Base-by-base conservation (phyloP, 2,113 vertebrate genomes). In the Gobiocypris rarus region DNA sequence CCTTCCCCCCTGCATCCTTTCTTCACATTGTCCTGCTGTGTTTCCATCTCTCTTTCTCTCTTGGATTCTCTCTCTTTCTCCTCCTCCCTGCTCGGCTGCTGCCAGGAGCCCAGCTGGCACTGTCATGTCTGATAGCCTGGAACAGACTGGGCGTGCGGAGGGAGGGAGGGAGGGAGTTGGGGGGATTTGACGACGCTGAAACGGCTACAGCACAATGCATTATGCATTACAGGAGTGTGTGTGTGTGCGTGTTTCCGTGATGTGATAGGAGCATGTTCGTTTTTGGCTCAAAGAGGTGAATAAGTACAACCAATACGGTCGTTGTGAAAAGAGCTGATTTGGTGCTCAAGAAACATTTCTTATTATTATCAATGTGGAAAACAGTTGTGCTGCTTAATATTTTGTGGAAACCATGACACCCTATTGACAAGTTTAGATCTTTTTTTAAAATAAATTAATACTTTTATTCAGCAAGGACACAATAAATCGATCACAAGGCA, bases 101-200 rank as follows among this genome's bases (percentile, higher is more conserved):
- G 88, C 86, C 92, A 91, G 90, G 87, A 88, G 92, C 93, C 91
- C 93, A 94, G 93, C 94, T 95, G 94, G 93, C 92, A 92, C 93
- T 92, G 93, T 94, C 93, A 92, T 92, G 93, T 93, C 93, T 93
- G 90, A 93, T 94, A 93, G 92, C 89, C 90, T 92, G 92, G 90
- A 92, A 91, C 92, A 93, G 90, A 92, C 88, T 81, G 89, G 89
- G 84, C 88, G 89, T 84, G 87, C 83, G 63, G 50, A 59, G 83
- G 82, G 84, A 87, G 82, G 87, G 80, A 78, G 87, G 88, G 90
- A 63, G 50, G 58, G n/a, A n/a, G n/a, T n/a, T n/a, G n/a, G 83
- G 85, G 83, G 87, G 82, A 87, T 3, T 89, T 76, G 86, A 87
- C 48, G 89, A 87, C 85, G 91, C 87, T 86, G 79, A 89, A 91